Conservation (phyloP, 2,113 vertebrate species). For the Callopanchax toddi region DNA sequence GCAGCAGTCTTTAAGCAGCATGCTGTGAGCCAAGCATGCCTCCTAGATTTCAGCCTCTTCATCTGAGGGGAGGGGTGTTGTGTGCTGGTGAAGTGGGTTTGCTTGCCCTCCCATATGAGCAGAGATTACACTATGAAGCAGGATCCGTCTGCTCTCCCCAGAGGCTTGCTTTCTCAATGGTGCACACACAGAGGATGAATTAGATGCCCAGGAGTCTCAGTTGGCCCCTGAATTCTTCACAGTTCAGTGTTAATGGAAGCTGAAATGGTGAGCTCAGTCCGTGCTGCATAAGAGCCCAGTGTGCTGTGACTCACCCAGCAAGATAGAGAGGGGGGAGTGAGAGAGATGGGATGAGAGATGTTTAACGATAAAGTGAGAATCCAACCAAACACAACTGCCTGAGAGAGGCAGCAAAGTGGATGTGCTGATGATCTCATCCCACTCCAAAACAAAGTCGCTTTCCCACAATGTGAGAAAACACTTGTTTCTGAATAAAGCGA, state of each 20-base stretch:
- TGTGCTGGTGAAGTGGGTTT: slow-evolving; percentile 28
- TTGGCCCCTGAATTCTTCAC: slow-evolving; percentile 33
- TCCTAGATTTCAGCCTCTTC: slow-evolving; percentile 56
- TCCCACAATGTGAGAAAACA: slow-evolving; percentile 14
- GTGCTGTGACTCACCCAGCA: slow-evolving; percentile 30
- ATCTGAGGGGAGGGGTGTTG: neutral
- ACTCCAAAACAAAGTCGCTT: slow-evolving; percentile 11
- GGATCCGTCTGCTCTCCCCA: slow-evolving; percentile 48
- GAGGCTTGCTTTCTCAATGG: slow-evolving; percentile 48
- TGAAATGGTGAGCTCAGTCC: slow-evolving; percentile 48
- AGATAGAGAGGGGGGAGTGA: slow-evolving; percentile 11
- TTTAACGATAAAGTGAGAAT: slow-evolving; percentile 14
- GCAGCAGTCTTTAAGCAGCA: slow-evolving; percentile 40
- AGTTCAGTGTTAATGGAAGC: slow-evolving; percentile 55
- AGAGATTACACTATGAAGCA: slow-evolving; percentile 58
- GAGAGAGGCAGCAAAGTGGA: slow-evolving; percentile 8
- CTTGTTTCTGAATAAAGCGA: neutral
- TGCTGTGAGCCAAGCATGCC: slow-evolving; percentile 45
- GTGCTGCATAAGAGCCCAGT: slow-evolving; percentile 28
- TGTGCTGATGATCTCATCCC: slow-evolving; percentile 25
- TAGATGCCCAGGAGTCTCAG: slow-evolving; percentile 49
- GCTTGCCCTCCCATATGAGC: slow-evolving; percentile 50
- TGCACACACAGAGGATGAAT: slow-evolving; percentile 54
- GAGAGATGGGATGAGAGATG: slow-evolving; percentile 9
- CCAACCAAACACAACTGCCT: slow-evolving; percentile 17